phyloP scores from a whole-genome alignment of 2,797 vertebrate genomes.

The Pipistrellus pipistrellus region DNA sequence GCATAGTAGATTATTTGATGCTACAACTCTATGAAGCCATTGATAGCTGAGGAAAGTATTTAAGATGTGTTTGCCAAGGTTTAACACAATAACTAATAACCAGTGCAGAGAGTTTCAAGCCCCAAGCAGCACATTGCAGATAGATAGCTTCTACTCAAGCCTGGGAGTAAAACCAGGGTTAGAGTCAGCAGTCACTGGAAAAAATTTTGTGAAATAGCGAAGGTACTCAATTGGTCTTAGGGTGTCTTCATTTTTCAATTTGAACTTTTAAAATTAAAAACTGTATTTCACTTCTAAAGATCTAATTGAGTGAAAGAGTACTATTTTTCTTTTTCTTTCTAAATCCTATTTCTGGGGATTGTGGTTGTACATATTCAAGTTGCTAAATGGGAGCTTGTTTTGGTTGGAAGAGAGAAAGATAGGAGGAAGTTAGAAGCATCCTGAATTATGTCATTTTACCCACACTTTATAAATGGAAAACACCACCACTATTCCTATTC shows the following conservation, averaged over 20 bases:
- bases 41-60: not conserved
- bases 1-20: not conserved
- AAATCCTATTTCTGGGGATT: not conserved
- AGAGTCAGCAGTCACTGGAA: not conserved
- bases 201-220: not conserved
- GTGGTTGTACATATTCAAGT: not conserved
- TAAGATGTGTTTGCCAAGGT: conserved; percentile 15
- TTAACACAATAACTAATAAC: not conserved
- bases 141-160: not conserved
- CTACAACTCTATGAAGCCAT: not conserved
- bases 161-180: not conserved
- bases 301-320: not conserved
- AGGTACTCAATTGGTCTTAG: not conserved
- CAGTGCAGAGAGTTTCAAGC: not conserved
- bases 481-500: not conserved
- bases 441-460: conserved; percentile 16
- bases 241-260: not conserved
- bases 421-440: conserved; percentile 3
- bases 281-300: conserved; percentile 29
- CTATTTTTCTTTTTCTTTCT: conserved; percentile 33
- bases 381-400: not conserved
- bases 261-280: not conserved
- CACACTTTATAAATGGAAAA: conserved; percentile 23
- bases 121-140: not conserved
- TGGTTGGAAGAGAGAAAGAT: not conserved